Evolutionary conservation across 2,113 vertebrate genomes (phyloP).

Genomic region (Tetrao urogallus): DNA sequence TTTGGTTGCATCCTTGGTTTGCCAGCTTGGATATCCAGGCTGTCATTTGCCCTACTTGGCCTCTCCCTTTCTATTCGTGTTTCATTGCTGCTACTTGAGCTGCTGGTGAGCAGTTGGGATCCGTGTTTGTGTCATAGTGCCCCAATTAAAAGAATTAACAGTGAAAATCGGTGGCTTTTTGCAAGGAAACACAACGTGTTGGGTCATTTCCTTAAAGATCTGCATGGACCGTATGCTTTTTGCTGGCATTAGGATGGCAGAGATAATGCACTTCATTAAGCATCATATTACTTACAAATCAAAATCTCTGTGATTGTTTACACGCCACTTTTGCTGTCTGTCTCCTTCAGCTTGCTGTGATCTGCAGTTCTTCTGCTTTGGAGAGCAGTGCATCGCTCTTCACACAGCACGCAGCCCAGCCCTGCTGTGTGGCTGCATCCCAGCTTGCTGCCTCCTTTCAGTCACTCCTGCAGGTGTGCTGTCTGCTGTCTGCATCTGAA

Average conservation of each 20-base stretch:
- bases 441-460: fast-evolving
- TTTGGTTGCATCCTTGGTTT: background rate
- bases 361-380: slow-evolving; percentile 3
- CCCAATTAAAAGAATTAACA: no score
- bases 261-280: background rate
- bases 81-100: background rate
- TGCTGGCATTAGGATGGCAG: background rate
- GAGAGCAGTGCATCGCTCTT: background rate
- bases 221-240: background rate
- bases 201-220: background rate
- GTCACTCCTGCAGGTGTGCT: background rate
- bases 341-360: background rate
- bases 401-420: background rate
- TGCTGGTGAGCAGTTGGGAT: no score
- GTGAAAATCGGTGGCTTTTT: background rate
- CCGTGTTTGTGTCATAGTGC: no score
- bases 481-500: background rate
- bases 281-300: background rate
- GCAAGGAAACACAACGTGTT: background rate
- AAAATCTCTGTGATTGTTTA: background rate
- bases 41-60: background rate
- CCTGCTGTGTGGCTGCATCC: background rate
- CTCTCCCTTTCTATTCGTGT: background rate
- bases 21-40: background rate
- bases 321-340: background rate